Evolutionary conservation across 92 coral and sea anemone genomes (phyloP).

Genomic region (Epizoanthus rinbou): DNA sequence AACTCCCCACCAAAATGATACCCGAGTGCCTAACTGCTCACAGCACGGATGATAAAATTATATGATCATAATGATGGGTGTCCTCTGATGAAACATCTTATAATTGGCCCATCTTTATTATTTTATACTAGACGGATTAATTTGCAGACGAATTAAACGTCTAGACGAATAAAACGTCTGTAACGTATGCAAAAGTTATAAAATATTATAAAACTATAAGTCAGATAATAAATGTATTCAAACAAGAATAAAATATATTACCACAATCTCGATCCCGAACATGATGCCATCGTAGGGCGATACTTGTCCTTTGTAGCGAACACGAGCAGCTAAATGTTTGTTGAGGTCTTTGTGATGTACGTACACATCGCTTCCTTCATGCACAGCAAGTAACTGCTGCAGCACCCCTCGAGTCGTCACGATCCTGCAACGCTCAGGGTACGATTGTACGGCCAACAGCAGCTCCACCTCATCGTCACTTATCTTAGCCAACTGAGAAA

Average conservation of each 20-base stretch:
- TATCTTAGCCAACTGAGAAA: constrained; percentile 58
- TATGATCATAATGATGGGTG: too few relatives aligned
- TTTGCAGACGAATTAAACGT: too few relatives aligned
- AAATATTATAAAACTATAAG: too few relatives aligned
- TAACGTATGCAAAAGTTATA: too few relatives aligned
- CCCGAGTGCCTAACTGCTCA: too few relatives aligned
- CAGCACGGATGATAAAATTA: too few relatives aligned
- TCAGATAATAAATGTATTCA: too few relatives aligned
- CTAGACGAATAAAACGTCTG: too few relatives aligned
- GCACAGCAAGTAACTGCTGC: constrained; percentile 38
- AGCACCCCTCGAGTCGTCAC: constrained; percentile 40
- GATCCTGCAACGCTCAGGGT: constrained; percentile 56
- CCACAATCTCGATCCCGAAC: constrained; percentile 91
- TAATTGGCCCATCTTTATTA: too few relatives aligned
- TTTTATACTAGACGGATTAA: too few relatives aligned
- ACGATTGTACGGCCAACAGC: constrained; percentile 75
- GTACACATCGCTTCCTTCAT: constrained; percentile 68
- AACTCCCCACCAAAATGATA: too few relatives aligned
- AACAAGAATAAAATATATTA: constrained; percentile 12
- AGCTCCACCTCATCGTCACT: constrained; percentile 56
- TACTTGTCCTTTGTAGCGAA: constrained; percentile 78
- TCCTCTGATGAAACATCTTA: too few relatives aligned
- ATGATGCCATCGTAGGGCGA: constrained; percentile 81
- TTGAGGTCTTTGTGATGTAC: constrained; percentile 74
- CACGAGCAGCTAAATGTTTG: constrained; percentile 59